Conservation (phyloP, 2,113 vertebrate species). For the Nerophis lumbriciformis region DNA sequence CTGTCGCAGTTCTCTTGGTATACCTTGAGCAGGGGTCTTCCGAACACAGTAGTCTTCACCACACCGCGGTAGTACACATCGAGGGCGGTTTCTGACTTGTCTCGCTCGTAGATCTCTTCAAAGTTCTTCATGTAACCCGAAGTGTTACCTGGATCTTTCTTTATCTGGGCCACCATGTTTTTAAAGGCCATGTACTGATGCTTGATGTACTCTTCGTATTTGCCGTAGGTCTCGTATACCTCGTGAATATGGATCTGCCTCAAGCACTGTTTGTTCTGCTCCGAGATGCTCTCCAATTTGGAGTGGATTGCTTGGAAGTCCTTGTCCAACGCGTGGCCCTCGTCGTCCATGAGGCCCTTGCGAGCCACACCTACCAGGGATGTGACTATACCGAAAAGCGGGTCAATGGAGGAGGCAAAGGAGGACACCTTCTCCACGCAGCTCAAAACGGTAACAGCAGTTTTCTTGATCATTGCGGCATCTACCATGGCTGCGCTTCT, state of each 20-base stretch:
- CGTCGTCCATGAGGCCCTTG: slow-evolving; percentile 57
- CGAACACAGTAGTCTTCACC: slow-evolving; percentile 55
- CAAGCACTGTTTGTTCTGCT: slow-evolving; percentile 66
- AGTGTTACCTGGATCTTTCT: slow-evolving; percentile 51
- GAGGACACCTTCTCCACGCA: slow-evolving; percentile 73
- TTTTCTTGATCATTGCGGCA: slow-evolving; percentile 51
- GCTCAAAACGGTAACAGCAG: slow-evolving; percentile 58
- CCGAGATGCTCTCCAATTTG: slow-evolving; percentile 68
- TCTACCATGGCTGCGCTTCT: slow-evolving; percentile 61
- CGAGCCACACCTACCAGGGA: slow-evolving; percentile 69
- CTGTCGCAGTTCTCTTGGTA: slow-evolving; percentile 66
- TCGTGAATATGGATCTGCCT: slow-evolving; percentile 66
- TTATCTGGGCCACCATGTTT: slow-evolving; percentile 63
- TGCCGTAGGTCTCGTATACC: slow-evolving; percentile 69
- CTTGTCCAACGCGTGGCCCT: slow-evolving; percentile 57
- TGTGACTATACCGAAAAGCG: slow-evolving; percentile 72
- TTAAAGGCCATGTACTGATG: slow-evolving; percentile 72
- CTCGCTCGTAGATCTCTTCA: slow-evolving; percentile 63
- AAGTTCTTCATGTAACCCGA: slow-evolving; percentile 51
- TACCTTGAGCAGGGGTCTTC: slow-evolving; percentile 62
- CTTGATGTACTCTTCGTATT: slow-evolving; percentile 73
- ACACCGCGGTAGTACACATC: slow-evolving; percentile 68
- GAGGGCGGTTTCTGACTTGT: slow-evolving; percentile 63
- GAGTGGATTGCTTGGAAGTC: slow-evolving; percentile 63
- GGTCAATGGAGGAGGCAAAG: slow-evolving; percentile 73